These are phyloP conservation scores for Lypha dubia DNA, from an alignment of 2,888 invertebrate species.

Conservation along the genomic window DNA sequence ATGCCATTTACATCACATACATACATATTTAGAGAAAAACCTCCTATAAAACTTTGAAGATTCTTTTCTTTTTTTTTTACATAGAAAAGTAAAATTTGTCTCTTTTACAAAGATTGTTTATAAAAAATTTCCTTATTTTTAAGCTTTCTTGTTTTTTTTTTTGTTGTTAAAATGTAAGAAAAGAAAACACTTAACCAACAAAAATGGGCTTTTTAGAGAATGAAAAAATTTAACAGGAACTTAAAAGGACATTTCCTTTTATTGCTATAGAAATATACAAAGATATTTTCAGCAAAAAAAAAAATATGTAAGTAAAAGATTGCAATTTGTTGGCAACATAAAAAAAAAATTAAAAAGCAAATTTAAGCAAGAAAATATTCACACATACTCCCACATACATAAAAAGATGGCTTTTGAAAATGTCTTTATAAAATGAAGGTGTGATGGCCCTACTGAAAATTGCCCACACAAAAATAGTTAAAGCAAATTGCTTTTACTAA, in stretches of 20 bases:
- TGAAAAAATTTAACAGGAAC: slow-evolving; percentile 58
- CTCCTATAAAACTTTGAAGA: slow-evolving; percentile 24
- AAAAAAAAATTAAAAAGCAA: slow-evolving; percentile 34
- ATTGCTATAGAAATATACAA: slow-evolving; percentile 58
- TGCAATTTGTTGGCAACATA: slow-evolving; percentile 59
- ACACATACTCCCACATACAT: slow-evolving; percentile 10
- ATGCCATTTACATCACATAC: slow-evolving; percentile 38
- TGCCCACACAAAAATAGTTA: slow-evolving; percentile 29
- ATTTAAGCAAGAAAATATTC: slow-evolving; percentile 28
- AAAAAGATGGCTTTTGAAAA: slow-evolving; percentile 42
- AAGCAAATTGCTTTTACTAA: slow-evolving; percentile 69
- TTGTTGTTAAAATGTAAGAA: slow-evolving; percentile 35
- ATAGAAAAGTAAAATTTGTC: slow-evolving; percentile 10
- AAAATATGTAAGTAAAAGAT: slow-evolving; percentile 23
- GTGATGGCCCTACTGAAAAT: slow-evolving; percentile 10
- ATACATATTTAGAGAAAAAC: slow-evolving; percentile 6
- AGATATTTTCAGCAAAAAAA: slow-evolving; percentile 32
- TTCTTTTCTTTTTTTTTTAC: slow-evolving; percentile 6
- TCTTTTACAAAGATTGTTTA: slow-evolving; percentile 62
- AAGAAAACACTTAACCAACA: slow-evolving; percentile 66
- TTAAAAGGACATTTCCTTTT: slow-evolving; percentile 71
- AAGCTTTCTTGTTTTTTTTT: slow-evolving; percentile 26
- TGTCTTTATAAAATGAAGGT: slow-evolving; percentile 33
- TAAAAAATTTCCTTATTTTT: slow-evolving; percentile 51
- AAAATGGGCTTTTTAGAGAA: slow-evolving; percentile 66